Evolutionary conservation across 2,888 invertebrate species (phyloP).

Genomic region (Iphiclides podalirius): DNA sequence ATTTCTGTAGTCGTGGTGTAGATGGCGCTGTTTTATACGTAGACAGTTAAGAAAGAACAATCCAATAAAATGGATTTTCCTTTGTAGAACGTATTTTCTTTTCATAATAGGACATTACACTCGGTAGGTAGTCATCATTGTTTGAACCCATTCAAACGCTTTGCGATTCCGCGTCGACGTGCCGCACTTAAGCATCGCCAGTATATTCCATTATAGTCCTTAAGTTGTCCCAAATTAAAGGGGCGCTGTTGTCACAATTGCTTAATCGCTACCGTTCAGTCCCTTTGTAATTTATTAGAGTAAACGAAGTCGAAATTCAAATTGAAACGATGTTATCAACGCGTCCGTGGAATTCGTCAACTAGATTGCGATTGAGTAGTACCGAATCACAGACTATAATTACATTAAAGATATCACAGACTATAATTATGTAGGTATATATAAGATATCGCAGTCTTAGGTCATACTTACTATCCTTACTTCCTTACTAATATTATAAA

Average conservation of each 20-base stretch:
- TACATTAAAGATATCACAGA: no score
- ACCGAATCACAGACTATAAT: no score
- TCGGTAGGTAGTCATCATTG: not conserved
- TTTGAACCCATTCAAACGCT: constrained; percentile 1
- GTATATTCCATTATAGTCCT: constrained; percentile 15
- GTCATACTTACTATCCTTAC: no score
- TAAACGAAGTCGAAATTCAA: constrained; percentile 36
- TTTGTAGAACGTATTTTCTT: no score
- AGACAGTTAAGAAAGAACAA: no score
- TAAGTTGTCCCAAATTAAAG: constrained; percentile 17
- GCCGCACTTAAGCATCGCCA: no score
- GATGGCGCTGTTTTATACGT: constrained; percentile 4
- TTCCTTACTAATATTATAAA: no score
- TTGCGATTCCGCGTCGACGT: constrained; percentile 4
- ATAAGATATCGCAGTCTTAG: no score
- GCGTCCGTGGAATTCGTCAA: constrained; percentile 35
- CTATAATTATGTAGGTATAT: no score
- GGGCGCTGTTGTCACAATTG: constrained; percentile 14
- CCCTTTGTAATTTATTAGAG: constrained; percentile 31
- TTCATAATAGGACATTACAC: no score
- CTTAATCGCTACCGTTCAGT: constrained; percentile 23
- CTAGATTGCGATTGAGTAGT: constrained; percentile 35
- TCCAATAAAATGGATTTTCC: no score
- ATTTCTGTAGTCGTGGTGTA: not conserved
- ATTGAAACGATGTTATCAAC: constrained; percentile 37